phyloP scores from a whole-genome alignment of 1,140 invertebrate genomes.

The Ostrea denselamellosa region DNA sequence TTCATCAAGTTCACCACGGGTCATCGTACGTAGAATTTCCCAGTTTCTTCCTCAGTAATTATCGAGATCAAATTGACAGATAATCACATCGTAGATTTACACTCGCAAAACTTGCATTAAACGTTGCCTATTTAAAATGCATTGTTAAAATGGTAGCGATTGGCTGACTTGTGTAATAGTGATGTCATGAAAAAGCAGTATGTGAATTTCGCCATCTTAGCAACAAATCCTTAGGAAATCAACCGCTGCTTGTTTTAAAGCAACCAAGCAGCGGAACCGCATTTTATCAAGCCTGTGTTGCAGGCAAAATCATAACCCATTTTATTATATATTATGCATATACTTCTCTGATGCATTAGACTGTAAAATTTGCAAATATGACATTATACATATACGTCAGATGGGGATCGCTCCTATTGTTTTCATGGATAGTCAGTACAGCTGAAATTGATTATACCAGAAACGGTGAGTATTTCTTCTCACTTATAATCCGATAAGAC shows the following conservation, averaged over 20 bases:
- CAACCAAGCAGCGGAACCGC: neutral
- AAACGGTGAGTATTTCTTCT: constrained; percentile 33
- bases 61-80: constrained; percentile 9
- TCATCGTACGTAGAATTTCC: constrained; percentile 29
- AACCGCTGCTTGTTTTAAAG: constrained; percentile 12
- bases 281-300: constrained; percentile 1
- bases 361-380: constrained; percentile 6
- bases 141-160: constrained; percentile 24
- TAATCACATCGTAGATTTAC: constrained; percentile 19
- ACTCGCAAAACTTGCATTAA: neutral
- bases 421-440: constrained; percentile 29
- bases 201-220: neutral
- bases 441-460: constrained; percentile 27
- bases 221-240: neutral
- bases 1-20: neutral
- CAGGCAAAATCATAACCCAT: neutral
- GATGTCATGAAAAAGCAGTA: neutral
- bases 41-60: neutral
- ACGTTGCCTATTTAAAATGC: neutral
- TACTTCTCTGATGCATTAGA: neutral
- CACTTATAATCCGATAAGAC: neutral
- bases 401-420: constrained; percentile 1
- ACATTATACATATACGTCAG: constrained; percentile 1
- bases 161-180: neutral
- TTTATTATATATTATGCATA: neutral